Base-by-base conservation (phyloP, 2,113 vertebrate species). In the Rallus limicola region DNA sequence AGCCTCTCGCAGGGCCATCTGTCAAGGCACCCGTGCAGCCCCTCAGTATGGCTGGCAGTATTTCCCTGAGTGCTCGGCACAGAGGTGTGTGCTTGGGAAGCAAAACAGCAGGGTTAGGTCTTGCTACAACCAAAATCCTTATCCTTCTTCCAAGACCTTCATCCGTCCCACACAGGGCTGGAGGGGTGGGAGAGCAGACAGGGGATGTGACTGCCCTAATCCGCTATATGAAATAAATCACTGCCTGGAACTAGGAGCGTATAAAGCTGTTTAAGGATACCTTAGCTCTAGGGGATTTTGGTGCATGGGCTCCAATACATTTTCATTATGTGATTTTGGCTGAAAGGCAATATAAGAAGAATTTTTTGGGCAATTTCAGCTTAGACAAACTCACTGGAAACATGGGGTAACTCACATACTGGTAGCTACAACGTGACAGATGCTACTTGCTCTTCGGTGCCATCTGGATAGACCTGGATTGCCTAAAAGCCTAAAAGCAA, bases 121-220 rank as follows among this genome's bases (percentile, higher is more conserved):
- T 78, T 70, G 56, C 53, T 25, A 15, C 31, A 82, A 10, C 16
- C 0, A 3, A 67, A 31, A 5, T 52, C 64, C 50, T n/a, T 18
- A 38, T 62, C 63, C 34, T 77, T 76, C 31, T 11, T 58, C 79
- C 80, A 53, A 70, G 56, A 59, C 24, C 29, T 75, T 60, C 44
- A 13, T 52, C 21, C 21, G 16, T 6, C 5, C 10, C 40, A 34
- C 1, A 0, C 0, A 59, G 44, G n/a, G 58, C 31, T 34, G 14
- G 36, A 58, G 16, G 20, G 31, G 29, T 81, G 26, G 34, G 75
- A 36, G n/a, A 28, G 67, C 31, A 71, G 21, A 83, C 88, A 38
- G 24, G 23, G 9, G 19, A 42, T 25, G 6, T 52, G 34, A 29
- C 23, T 4, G 6, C 19, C n/a, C 52, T 31, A 82, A 4, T 24